A percentile compares a stretch with the other conserved stretches of the same genome.
Conservation (phyloP, 1,140 invertebrate species). For the Tetragonula clypearis region DNA sequence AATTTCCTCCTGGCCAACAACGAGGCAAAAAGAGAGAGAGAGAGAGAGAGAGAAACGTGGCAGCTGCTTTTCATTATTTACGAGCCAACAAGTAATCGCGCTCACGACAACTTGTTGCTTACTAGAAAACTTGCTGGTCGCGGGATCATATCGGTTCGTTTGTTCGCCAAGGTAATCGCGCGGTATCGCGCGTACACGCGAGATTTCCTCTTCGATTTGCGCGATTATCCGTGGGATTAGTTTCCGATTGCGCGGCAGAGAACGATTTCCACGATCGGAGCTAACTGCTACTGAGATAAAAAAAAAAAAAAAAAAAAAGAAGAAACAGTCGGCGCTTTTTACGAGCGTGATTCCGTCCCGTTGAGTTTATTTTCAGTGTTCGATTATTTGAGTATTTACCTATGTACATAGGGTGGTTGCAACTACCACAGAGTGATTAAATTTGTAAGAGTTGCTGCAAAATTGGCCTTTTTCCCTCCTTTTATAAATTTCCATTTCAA, state of each 20-base stretch:
- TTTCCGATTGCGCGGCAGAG: background rate
- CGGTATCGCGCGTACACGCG: slow-evolving; percentile 3
- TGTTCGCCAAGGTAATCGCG: slow-evolving; percentile 40
- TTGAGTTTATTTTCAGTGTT: background rate
- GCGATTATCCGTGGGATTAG: slow-evolving; percentile 35
- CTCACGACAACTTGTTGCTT: slow-evolving; percentile 66
- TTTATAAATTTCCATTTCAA: no score
- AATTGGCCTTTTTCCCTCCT: no score
- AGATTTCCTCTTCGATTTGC: background rate
- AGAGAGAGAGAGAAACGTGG: background rate
- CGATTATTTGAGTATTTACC: no score
- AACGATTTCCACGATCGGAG: background rate
- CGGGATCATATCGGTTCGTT: slow-evolving; percentile 14
- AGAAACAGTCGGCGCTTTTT: background rate
- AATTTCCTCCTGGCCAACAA: background rate
- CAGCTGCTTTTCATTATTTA: slow-evolving; percentile 62
- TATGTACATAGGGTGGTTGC: no score
- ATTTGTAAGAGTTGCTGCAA: no score
- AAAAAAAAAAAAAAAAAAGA: no score
- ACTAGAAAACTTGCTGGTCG: slow-evolving; percentile 43
- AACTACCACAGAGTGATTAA: no score
- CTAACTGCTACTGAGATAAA: background rate
- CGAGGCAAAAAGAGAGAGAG: background rate
- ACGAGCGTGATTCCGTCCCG: background rate
- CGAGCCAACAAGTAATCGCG: slow-evolving; percentile 61